Evolutionary conservation across 2,888 invertebrate species (phyloP).

Genomic region (Hesperia comma): DNA sequence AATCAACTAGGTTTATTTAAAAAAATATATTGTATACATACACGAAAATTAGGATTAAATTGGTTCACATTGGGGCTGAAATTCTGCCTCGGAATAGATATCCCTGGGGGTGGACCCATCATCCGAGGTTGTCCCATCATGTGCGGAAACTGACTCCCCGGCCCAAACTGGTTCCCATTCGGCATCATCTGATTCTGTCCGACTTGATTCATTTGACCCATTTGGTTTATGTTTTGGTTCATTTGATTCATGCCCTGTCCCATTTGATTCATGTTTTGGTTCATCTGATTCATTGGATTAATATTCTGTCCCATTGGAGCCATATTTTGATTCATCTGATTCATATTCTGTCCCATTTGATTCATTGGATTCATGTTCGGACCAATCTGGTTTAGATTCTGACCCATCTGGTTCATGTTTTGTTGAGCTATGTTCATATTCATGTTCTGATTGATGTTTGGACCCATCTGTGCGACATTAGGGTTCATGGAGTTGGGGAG

Average conservation of each 20-base stretch:
- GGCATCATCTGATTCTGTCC: constrained; percentile 58
- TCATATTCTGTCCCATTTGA: constrained; percentile 52
- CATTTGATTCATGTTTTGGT: constrained; percentile 48
- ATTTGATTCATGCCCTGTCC: constrained; percentile 51
- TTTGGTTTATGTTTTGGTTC: constrained; percentile 49
- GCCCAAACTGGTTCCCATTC: constrained; percentile 68
- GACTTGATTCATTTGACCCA: constrained; percentile 47
- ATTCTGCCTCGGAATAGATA: constrained; percentile 70
- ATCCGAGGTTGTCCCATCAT: constrained; percentile 72
- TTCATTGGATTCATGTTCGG: constrained; percentile 47
- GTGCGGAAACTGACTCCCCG: constrained; percentile 67
- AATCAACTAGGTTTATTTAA: not conserved
- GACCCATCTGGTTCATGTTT: constrained; percentile 47
- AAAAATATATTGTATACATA: constrained; percentile 54
- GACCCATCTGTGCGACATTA: constrained; percentile 50
- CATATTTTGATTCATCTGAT: constrained; percentile 52
- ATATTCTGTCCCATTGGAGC: constrained; percentile 51
- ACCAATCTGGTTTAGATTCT: constrained; percentile 58
- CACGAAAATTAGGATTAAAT: constrained; percentile 73
- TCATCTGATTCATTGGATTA: constrained; percentile 57
- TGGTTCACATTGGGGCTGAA: constrained; percentile 68
- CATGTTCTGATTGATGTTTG: constrained; percentile 49
- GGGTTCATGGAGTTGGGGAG: constrained; percentile 45
- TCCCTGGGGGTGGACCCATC: constrained; percentile 72
- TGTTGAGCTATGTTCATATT: constrained; percentile 50